A percentile compares a stretch with the other conserved stretches of the same genome.
Conservation (phyloP, 2,888 invertebrate species). For the Ophioninae sp. region DNA sequence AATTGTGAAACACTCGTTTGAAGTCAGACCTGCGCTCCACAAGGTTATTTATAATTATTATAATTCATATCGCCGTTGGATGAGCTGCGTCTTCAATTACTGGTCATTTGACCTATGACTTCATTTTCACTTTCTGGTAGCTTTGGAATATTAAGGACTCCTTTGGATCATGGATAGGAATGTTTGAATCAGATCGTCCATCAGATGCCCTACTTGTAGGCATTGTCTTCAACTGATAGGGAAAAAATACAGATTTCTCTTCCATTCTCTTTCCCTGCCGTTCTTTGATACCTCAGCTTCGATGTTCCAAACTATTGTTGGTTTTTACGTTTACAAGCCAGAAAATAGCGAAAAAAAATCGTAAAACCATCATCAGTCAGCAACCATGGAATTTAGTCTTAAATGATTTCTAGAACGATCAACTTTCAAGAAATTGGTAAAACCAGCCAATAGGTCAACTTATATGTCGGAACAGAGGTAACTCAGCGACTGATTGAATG, state of each 20-base stretch:
- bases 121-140: neutral
- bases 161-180: neutral
- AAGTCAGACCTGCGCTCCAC: neutral
- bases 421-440: no score
- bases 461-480: neutral
- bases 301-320: no score
- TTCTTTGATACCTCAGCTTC: no score
- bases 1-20: conserved; percentile 7
- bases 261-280: no score
- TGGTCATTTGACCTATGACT: neutral
- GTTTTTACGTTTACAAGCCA: no score
- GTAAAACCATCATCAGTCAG: neutral
- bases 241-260: no score
- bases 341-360: no score
- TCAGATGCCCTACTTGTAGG: neutral
- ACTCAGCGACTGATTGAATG: neutral
- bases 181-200: neutral
- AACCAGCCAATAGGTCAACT: neutral
- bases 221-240: neutral
- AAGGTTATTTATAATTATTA: conserved; percentile 1
- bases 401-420: no score
- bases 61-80: neutral
- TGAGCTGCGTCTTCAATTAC: neutral
- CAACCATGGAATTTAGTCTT: no score
- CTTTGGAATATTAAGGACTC: neutral